Percentiles rank a stretch among this genome's conserved stretches.
These are phyloP conservation scores for Chlorospingus semifuscus DNA, from an alignment of 2,797 vertebrate genomes.

Conservation along the genomic window DNA sequence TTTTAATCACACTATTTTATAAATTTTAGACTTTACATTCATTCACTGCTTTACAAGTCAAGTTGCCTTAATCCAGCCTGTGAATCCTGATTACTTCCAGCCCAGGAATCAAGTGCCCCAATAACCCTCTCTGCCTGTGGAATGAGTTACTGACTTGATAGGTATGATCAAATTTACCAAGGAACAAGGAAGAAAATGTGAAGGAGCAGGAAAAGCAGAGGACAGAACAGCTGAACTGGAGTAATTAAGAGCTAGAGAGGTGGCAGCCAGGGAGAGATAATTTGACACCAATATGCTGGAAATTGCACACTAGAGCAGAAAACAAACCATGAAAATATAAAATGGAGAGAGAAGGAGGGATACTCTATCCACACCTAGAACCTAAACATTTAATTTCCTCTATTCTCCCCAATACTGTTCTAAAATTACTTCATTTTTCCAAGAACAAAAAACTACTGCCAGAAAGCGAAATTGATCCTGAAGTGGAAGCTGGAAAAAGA, in stretches of 20 bases:
- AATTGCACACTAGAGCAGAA: background rate
- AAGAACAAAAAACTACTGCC: background rate
- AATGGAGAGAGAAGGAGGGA: background rate
- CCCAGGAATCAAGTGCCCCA: background rate
- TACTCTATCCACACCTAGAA: background rate
- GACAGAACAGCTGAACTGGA: background rate
- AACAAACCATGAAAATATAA: background rate
- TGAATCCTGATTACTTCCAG: background rate
- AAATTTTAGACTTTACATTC: background rate
- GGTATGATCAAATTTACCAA: background rate
- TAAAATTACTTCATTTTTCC: conserved; percentile 10
- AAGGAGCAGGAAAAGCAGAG: background rate
- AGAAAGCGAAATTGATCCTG: background rate
- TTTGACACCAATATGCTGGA: background rate
- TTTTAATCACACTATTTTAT: background rate
- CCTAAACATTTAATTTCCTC: conserved; percentile 29
- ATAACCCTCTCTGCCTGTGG: background rate
- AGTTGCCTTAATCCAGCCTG: background rate
- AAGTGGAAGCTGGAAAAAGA: background rate
- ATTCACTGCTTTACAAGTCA: background rate
- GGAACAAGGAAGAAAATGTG: background rate
- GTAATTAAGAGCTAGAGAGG: background rate
- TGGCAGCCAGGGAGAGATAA: background rate
- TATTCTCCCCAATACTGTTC: background rate
- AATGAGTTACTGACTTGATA: background rate